Conservation (phyloP, 2,113 vertebrate species). For the Heliornis fulica region DNA sequence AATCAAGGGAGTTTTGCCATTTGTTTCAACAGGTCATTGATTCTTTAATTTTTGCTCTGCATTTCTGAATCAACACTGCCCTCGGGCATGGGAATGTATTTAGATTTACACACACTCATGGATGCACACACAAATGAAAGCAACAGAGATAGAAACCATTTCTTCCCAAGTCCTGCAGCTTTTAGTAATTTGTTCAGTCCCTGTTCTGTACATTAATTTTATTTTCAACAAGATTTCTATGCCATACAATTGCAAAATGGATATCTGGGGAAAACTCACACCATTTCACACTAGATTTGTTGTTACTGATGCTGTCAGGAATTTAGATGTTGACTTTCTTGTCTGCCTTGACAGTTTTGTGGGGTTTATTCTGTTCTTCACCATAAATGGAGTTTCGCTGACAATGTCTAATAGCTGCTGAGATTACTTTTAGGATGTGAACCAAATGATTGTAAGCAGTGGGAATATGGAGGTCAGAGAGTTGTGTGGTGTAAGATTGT, state of each 20-base stretch:
- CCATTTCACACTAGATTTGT: slow-evolving; percentile 47
- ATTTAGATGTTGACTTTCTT: slow-evolving; percentile 20
- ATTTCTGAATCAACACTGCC: slow-evolving; percentile 16
- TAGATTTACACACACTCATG: neutral
- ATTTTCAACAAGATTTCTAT: slow-evolving; percentile 12
- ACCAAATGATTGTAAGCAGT: neutral
- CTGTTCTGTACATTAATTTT: slow-evolving; percentile 45
- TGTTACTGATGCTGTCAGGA: slow-evolving; percentile 2
- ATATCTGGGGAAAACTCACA: slow-evolving; percentile 21
- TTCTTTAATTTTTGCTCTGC: neutral
- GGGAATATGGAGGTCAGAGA: neutral
- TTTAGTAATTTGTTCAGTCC: slow-evolving; percentile 51
- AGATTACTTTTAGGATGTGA: neutral
- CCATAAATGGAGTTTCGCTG: slow-evolving; percentile 12
- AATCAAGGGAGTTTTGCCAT: neutral
- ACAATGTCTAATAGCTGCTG: slow-evolving; percentile 25
- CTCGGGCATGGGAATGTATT: neutral
- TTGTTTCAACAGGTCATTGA: neutral
- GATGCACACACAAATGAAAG: neutral
- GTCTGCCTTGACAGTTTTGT: slow-evolving; percentile 48
- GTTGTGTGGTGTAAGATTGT: neutral
- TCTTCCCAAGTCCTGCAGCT: neutral
- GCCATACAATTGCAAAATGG: slow-evolving; percentile 7
- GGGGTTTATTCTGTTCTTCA: slow-evolving; percentile 40
- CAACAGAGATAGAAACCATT: neutral